A percentile compares a stretch with the other conserved stretches of the same genome.
Evolutionary conservation across 30 jellyfish, hydroid and myxozoan genomes (phyloP).

Genomic region (Cassiopea andromeda): DNA sequence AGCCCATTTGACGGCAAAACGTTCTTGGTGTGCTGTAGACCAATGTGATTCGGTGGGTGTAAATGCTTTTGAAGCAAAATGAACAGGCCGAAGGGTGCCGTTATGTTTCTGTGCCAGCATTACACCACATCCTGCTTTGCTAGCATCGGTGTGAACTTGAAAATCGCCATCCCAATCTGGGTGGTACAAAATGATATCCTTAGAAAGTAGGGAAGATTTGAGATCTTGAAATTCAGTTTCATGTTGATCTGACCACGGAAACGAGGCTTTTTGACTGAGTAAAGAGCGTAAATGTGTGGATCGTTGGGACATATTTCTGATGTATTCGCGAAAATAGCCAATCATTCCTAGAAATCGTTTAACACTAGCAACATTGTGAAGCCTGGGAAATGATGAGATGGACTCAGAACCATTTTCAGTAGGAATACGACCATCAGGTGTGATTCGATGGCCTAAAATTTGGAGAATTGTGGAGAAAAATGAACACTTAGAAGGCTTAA

Average conservation of each 20-base stretch:
- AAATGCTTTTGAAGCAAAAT: conserved; percentile 28
- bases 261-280: conserved; percentile 20
- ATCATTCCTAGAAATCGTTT: conserved; percentile 44
- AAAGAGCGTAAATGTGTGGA: neutral
- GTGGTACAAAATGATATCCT: conserved; percentile 18
- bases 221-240: conserved; percentile 34
- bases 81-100: conserved; percentile 28
- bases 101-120: conserved; percentile 16
- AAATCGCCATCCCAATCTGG: conserved; percentile 28
- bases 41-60: conserved; percentile 21
- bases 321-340: conserved; percentile 42
- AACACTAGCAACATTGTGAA: neutral
- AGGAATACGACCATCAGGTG: conserved; percentile 46
- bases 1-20: conserved; percentile 58
- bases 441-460: conserved; percentile 51
- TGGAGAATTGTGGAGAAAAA: conserved; percentile 31
- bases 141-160: conserved; percentile 41
- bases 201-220: conserved; percentile 12
- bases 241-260: conserved; percentile 12
- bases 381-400: conserved; percentile 7
- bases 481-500: conserved; percentile 48
- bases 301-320: conserved; percentile 24
- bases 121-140: conserved; percentile 31
- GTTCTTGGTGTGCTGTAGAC: conserved; percentile 33
- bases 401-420: conserved; percentile 37